Evolutionary conservation across 2,113 vertebrate genomes (phyloP).

Genomic region (Nesogale talazaci): DNA sequence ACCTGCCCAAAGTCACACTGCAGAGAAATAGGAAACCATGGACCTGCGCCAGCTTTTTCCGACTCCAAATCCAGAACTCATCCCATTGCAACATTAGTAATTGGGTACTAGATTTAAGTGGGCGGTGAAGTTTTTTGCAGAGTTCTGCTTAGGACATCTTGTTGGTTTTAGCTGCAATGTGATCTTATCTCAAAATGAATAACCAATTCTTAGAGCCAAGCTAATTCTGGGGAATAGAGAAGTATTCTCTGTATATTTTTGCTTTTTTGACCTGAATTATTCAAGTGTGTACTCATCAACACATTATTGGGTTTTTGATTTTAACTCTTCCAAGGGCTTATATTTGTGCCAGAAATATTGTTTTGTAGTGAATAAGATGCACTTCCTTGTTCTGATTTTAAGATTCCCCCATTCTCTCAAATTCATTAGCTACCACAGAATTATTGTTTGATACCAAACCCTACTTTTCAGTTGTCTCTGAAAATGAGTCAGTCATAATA

Average conservation of each 20-base stretch:
- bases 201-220: background rate
- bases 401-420: conserved; percentile 12
- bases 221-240: background rate
- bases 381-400: conserved; percentile 3
- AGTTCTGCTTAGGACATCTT: background rate
- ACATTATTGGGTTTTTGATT: background rate
- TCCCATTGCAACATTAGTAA: background rate
- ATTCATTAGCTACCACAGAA: conserved; percentile 9
- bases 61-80: background rate
- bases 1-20: background rate
- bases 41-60: background rate
- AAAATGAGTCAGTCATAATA: background rate
- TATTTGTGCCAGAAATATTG: background rate
- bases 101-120: background rate
- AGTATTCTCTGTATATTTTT: background rate
- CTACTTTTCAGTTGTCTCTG: background rate
- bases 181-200: background rate
- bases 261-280: background rate
- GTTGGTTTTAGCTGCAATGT: background rate
- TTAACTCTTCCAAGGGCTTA: conserved; percentile 1
- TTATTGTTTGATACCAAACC: background rate
- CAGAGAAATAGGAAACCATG: background rate
- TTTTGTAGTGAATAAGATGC: background rate
- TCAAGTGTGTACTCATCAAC: background rate
- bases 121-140: background rate